Base-by-base conservation (phyloP, 1,140 invertebrate species). In the Cydia pomonella region DNA sequence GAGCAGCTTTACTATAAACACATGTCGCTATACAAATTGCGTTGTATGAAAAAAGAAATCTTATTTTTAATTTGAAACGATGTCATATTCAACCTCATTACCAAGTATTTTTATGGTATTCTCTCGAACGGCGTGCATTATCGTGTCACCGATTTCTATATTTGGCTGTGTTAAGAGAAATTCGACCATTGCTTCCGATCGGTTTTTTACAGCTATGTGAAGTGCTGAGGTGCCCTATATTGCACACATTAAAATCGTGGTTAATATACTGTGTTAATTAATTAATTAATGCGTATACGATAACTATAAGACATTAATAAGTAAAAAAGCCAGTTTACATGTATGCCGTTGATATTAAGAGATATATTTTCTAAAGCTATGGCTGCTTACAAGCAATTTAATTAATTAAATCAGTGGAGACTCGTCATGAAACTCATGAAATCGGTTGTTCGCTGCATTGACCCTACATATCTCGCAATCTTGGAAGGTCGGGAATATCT, bases 101-200 rank as follows among this genome's bases (percentile, higher is more conserved):
- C 87, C 79, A 18, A 94, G 80, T 50, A 95, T 94, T 75, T 88
- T 88, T 3, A 84, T 79, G 72, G 93, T 88, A 80, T 95, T 94
- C 76, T 93, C 87, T 74, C 90, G 82, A 23, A 95, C 90, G 3
- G 95, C 94, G 76, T 94, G 93, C 10, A 95, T 80, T 23, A 92
- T 92, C n/a, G 91, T 88, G 83, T 95, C 95, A 5, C 91, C 88
- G 12, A 95, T 89, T 73, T 95, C 94, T 44, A 95, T 92, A 53
- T 92, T 87, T 1, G 88, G 86, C 72, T 90, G 90, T 1, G 83
- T 84, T 29, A 95, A 80, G 13, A 95, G 80, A 78, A 93, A 94
- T 73, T 94, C 91, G 3, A 95, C 93, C 93, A 95, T 94, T 2
- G 81, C 76, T 72, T 91, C 84, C 44, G 93, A 92, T 62, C 88